Evolutionary conservation across 53 echinoderm and acorn worm species (phyloP).

Genomic region (Echinarachnius parma): DNA sequence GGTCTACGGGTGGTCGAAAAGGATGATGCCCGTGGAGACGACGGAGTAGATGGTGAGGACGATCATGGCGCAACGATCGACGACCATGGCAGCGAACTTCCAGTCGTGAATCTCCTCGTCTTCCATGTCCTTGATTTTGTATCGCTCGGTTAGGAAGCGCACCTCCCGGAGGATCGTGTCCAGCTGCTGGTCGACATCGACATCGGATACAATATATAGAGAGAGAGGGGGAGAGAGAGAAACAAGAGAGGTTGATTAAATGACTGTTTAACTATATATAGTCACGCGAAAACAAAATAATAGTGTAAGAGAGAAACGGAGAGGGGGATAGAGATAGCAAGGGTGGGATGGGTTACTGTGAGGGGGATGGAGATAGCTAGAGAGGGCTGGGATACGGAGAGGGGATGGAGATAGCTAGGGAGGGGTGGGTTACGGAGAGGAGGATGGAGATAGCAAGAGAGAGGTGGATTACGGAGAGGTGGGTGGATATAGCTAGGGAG

Average conservation of each 20-base stretch:
- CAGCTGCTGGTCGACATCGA: constrained; percentile 10
- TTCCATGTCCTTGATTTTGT: constrained; percentile 72
- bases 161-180: constrained; percentile 46
- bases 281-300: too few relatives aligned
- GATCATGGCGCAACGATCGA: constrained; percentile 72
- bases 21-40: constrained; percentile 60
- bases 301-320: too few relatives aligned
- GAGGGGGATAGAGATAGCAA: too few relatives aligned
- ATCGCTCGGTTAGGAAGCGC: constrained; percentile 69
- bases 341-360: too few relatives aligned
- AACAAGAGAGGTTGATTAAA: not conserved
- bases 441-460: too few relatives aligned
- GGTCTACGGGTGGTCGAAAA: constrained; percentile 47
- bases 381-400: too few relatives aligned
- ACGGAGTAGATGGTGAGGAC: constrained; percentile 67
- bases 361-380: too few relatives aligned
- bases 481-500: too few relatives aligned
- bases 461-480: too few relatives aligned
- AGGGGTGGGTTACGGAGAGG: too few relatives aligned
- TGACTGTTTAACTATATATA: too few relatives aligned
- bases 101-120: constrained; percentile 78
- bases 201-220: not conserved
- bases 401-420: too few relatives aligned
- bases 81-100: constrained; percentile 91
- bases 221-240: not conserved